A percentile compares a stretch with the other conserved stretches of the same genome.
These are phyloP conservation scores for Trichogramma evanescens DNA, from an alignment of 2,888 invertebrate species.

Conservation along the genomic window DNA sequence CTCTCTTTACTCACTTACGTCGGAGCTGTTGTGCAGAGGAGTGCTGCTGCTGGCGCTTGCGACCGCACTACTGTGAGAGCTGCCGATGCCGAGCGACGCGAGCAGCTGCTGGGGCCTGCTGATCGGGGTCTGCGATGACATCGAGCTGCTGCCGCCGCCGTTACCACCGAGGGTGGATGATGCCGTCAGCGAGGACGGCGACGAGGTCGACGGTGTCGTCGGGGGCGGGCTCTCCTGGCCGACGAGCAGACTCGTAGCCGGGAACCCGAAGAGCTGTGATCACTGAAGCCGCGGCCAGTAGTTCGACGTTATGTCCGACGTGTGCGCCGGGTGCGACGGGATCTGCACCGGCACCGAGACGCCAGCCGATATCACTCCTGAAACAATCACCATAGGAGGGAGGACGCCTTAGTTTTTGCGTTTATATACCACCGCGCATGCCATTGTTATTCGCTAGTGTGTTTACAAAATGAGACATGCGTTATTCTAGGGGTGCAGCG, in stretches of 20 bases:
- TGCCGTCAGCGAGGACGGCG: conserved; percentile 49
- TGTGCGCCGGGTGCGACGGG: conserved; percentile 60
- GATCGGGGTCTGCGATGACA: conserved; percentile 23
- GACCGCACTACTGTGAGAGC: conserved; percentile 18
- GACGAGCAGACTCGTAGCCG: conserved; percentile 64
- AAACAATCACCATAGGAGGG: conserved; percentile 32
- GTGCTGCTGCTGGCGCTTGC: conserved; percentile 9
- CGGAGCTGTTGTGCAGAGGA: conserved; percentile 41
- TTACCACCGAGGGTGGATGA: conserved; percentile 46
- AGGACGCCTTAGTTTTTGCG: no score
- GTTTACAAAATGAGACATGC: no score
- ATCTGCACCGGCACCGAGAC: conserved; percentile 89
- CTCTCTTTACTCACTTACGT: conserved; percentile 42
- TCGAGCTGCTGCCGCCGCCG: conserved; percentile 20
- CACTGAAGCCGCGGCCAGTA: conserved; percentile 91
- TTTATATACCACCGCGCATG: no score
- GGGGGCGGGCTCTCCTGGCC: conserved; percentile 50
- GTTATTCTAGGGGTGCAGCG: no score
- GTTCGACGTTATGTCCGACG: conserved; percentile 69
- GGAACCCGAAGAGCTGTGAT: conserved; percentile 86
- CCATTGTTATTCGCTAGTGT: no score
- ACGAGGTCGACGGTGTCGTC: conserved; percentile 38
- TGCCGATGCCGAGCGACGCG: conserved; percentile 36
- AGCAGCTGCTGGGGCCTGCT: conserved; percentile 25
- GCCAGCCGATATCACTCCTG: conserved; percentile 88